Evolutionary conservation across 2,113 vertebrate genomes (phyloP).

Genomic region (Cettia cetti): DNA sequence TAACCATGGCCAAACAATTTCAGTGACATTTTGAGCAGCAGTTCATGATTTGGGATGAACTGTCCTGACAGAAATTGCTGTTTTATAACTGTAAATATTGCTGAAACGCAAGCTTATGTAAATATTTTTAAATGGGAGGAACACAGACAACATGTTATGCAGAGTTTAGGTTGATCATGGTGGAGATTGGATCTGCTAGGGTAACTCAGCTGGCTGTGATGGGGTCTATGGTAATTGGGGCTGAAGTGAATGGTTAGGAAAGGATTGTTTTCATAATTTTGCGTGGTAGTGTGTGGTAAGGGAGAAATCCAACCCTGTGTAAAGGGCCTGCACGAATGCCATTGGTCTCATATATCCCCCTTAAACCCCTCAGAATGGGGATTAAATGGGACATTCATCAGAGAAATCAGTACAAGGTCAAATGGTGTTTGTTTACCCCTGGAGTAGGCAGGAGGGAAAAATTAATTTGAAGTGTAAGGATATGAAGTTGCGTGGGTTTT

Average conservation of each 20-base stretch:
- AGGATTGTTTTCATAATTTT: background rate
- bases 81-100: constrained; percentile 23
- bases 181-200: background rate
- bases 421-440: background rate
- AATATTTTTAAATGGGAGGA: constrained; percentile 24
- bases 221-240: background rate
- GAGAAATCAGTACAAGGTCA: constrained; percentile 35
- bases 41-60: background rate
- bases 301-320: background rate
- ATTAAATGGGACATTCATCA: constrained; percentile 19
- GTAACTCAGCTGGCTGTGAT: background rate
- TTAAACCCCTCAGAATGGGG: background rate
- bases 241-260: constrained; percentile 28
- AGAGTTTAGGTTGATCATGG: background rate
- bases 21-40: background rate
- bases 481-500: background rate
- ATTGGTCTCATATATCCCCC: background rate
- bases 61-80: constrained; percentile 8
- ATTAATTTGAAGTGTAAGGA: background rate
- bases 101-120: constrained; percentile 32
- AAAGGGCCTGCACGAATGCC: background rate
- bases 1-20: background rate
- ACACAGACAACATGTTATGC: background rate
- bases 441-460: background rate
- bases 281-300: background rate